Base-by-base conservation (phyloP, 2,797 vertebrate genomes). In the Alcedo atthis region DNA sequence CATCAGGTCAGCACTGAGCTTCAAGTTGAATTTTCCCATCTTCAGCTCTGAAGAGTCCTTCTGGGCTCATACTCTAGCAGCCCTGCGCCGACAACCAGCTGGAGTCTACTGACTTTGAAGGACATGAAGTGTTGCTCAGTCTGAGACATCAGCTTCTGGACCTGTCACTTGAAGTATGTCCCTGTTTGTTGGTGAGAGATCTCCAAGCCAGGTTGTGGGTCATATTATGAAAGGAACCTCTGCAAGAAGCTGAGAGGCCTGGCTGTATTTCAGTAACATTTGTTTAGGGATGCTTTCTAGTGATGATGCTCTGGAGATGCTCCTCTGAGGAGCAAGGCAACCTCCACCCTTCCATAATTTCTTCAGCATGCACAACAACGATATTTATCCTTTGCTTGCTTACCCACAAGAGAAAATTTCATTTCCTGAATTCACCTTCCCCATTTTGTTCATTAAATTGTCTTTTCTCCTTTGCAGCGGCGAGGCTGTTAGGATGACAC, bases 391-490 rank as follows among this genome's bases (percentile, higher is more conserved):
- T 80, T 30, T 55, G 42, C 85, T 74, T 70, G 67, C 78, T 88
- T 83, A 83, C 54, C 83, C 33, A 16, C 75, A 49, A 48, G 24
- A 66, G 35, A 68, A 70, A 92, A 90, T 42, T 71, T 80, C 54
- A 85, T 93, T 85, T 94, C 48, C 92, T 69, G 62, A 48, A 48
- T 89, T 73, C 81, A 55, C 51, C 48, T 55, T 90, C 69, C 62
- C 62, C 6, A 0, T 89, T 71, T 62, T 20, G 25, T 85, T 93
- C 81, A 87, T 93, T 90, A 94, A 96, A 94, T 81, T 90, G 89
- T 83, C 89, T 88, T 86, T 81, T 83, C 80, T 84, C 78, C 46
- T 89, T 94, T 68, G 12, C 90, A 82, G 68, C 3, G 4, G 85
- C 35, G 81, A 81, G 70, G 70, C 64, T 84, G 85, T 73, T 74